These are phyloP conservation scores for Mesitornis unicolor DNA, from an alignment of 2,113 vertebrate genomes.

Conservation along the genomic window DNA sequence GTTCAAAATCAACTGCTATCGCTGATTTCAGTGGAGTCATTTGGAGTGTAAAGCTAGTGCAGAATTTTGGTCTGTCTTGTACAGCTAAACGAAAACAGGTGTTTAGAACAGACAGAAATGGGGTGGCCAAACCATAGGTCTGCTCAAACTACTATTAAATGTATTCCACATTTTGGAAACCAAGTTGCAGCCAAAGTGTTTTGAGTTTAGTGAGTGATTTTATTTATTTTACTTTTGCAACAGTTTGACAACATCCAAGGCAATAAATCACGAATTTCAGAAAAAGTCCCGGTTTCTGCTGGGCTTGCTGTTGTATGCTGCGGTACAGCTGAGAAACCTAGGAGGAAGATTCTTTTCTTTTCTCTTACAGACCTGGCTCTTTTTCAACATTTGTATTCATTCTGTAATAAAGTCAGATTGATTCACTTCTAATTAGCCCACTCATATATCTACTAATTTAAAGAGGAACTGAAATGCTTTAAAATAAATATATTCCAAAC, in stretches of 20 bases:
- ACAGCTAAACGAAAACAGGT: slow-evolving; percentile 37
- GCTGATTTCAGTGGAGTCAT: not conserved
- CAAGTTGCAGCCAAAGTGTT: not conserved
- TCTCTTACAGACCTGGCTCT: not conserved
- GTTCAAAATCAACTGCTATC: not conserved
- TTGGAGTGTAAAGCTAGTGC: not conserved
- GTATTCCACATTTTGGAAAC: slow-evolving; percentile 17
- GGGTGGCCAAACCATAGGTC: not conserved
- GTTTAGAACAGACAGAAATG: not conserved
- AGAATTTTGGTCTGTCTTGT: not conserved
- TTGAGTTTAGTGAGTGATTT: not conserved
- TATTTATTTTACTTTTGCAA: not conserved
- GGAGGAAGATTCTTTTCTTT: not conserved
- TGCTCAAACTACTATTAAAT: not conserved
- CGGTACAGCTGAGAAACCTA: not conserved
- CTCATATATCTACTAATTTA: not conserved
- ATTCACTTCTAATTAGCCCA: not conserved
- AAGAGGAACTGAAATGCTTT: not conserved
- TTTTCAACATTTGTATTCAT: not conserved
- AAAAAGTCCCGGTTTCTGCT: not conserved
- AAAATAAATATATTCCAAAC: not conserved
- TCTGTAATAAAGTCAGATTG: not conserved
- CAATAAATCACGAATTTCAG: not conserved
- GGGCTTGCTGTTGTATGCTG: not conserved
- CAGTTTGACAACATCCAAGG: not conserved